Conservation (phyloP, 1,140 invertebrate genomes). For the Plutomurus gul region DNA sequence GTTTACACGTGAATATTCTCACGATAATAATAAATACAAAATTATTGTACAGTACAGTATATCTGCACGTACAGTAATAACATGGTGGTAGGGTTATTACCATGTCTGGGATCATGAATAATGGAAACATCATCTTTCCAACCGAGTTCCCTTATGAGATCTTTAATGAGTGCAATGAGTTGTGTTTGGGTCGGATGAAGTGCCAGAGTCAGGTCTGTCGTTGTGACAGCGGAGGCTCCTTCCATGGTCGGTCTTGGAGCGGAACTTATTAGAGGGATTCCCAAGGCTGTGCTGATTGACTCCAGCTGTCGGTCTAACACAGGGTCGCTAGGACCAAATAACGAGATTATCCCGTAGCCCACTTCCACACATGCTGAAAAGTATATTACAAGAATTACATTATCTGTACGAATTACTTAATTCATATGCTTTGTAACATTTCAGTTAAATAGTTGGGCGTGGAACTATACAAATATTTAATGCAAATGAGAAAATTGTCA, state of each 20-base stretch:
- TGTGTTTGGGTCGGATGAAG: conserved; percentile 51
- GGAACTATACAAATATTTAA: too few relatives aligned
- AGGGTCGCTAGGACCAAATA: conserved; percentile 52
- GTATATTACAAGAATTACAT: neutral
- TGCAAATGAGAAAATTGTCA: too few relatives aligned
- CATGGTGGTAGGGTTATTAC: too few relatives aligned
- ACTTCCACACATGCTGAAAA: conserved; percentile 51
- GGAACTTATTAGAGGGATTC: conserved; percentile 50
- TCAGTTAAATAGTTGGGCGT: too few relatives aligned
- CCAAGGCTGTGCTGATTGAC: conserved; percentile 47
- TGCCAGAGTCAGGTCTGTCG: conserved; percentile 41
- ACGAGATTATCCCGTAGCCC: conserved; percentile 43
- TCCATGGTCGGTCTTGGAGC: conserved; percentile 40
- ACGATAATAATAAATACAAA: too few relatives aligned
- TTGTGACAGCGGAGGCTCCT: neutral
- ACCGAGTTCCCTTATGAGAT: conserved; percentile 46
- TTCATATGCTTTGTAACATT: too few relatives aligned
- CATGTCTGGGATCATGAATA: conserved; percentile 51
- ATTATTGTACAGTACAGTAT: too few relatives aligned
- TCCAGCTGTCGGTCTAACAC: conserved; percentile 43
- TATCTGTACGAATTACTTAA: too few relatives aligned
- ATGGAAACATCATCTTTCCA: conserved; percentile 52
- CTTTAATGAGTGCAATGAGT: conserved; percentile 45
- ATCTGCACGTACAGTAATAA: too few relatives aligned
- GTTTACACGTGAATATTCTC: too few relatives aligned